Evolutionary conservation across 2,113 vertebrate genomes (phyloP).

Genomic region (Hemiscyllium ocellatum): DNA sequence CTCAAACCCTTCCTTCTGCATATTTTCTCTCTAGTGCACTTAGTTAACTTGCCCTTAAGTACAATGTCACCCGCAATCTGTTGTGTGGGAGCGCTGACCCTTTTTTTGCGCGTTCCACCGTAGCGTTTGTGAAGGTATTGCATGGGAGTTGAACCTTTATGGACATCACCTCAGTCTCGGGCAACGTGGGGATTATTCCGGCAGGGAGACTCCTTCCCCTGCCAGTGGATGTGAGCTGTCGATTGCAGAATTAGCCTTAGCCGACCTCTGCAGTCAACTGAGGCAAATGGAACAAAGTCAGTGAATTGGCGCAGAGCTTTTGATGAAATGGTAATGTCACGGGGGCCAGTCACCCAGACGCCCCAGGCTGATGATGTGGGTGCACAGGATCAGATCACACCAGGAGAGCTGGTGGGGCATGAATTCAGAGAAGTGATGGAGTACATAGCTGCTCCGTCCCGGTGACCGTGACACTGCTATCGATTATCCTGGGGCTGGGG

Average conservation of each 20-base stretch:
- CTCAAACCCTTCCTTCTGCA: neutral
- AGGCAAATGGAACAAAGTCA: neutral
- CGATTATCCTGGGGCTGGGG: no score
- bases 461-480: no score
- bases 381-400: no score
- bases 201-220: neutral
- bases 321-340: no score
- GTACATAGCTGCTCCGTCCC: no score
- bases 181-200: no score
- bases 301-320: neutral
- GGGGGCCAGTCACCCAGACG: no score
- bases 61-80: no score
- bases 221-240: neutral
- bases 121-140: neutral
- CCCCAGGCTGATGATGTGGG: no score
- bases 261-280: neutral
- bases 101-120: neutral
- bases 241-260: neutral
- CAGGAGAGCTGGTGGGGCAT: no score
- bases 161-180: neutral
- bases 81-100: no score
- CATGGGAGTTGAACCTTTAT: neutral
- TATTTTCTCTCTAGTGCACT: neutral
- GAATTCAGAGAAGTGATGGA: no score
- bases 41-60: neutral